phyloP scores from a whole-genome alignment of 2,113 vertebrate genomes.

The Raja brachyura region DNA sequence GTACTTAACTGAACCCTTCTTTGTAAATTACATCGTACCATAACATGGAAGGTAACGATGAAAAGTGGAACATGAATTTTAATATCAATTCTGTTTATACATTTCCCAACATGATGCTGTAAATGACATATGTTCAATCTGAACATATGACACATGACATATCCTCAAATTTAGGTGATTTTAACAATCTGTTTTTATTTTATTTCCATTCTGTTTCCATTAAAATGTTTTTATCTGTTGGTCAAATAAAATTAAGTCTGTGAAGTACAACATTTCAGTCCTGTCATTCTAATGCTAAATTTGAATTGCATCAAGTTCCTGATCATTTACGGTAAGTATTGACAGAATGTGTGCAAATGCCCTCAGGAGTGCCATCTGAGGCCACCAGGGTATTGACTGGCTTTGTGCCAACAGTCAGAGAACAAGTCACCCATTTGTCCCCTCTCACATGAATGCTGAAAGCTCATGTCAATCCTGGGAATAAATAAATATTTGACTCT shows the following conservation, averaged over 20 bases:
- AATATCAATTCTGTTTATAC: background rate
- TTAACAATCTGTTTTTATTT: too few relatives aligned
- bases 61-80: background rate
- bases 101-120: background rate
- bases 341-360: background rate
- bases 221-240: background rate
- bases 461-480: background rate
- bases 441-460: background rate
- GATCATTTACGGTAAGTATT: background rate
- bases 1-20: background rate
- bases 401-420: background rate
- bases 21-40: background rate
- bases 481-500: background rate
- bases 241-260: background rate
- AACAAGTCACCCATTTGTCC: background rate
- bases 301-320: background rate
- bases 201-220: background rate
- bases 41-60: background rate
- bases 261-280: background rate
- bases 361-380: background rate
- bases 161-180: too few relatives aligned
- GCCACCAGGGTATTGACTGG: background rate
- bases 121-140: too few relatives aligned
- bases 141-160: too few relatives aligned
- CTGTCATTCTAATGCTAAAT: background rate